Conservation (phyloP, 2,888 invertebrate species). For the Drosophila paramelanica region DNA sequence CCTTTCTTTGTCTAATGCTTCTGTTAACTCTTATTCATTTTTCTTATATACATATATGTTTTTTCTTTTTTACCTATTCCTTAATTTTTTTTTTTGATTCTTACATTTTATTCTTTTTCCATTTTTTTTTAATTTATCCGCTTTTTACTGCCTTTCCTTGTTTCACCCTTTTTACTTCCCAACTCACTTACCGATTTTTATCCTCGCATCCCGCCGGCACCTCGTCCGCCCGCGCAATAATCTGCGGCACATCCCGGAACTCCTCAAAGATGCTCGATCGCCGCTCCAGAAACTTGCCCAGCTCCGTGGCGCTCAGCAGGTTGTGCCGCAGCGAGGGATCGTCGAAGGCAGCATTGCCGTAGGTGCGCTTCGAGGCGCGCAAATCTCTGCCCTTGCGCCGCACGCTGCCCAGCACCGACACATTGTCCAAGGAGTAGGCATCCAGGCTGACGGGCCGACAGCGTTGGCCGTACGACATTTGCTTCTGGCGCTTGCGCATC, state of each 20-base stretch:
- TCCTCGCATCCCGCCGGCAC: constrained; percentile 94
- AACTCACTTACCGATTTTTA: constrained; percentile 89
- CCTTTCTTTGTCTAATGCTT: no score
- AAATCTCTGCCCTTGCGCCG: constrained; percentile 89
- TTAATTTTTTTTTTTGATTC: no score
- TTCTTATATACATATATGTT: background rate
- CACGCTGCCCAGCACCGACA: constrained; percentile 92
- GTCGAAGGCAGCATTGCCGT: constrained; percentile 95
- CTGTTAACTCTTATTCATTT: background rate
- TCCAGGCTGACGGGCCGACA: constrained; percentile 95
- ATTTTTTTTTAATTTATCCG: no score
- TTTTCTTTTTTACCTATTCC: background rate
- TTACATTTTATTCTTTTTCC: background rate
- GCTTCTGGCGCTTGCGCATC: constrained; percentile 92
- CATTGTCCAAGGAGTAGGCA: constrained; percentile 95
- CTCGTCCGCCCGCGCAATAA: constrained; percentile 91
- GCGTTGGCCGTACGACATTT: constrained; percentile 92
- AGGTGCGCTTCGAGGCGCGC: constrained; percentile 93
- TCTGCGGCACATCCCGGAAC: constrained; percentile 92
- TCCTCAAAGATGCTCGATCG: constrained; percentile 91
- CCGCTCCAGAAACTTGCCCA: constrained; percentile 91
- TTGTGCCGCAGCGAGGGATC: constrained; percentile 91
- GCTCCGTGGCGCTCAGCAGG: constrained; percentile 91
- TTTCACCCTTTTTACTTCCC: no score
- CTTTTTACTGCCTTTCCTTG: background rate